A percentile compares a stretch with the other conserved stretches of the same genome.
Evolutionary conservation across 2,888 invertebrate genomes (phyloP).

Genomic region (Sphaerophoria rueppellii): DNA sequence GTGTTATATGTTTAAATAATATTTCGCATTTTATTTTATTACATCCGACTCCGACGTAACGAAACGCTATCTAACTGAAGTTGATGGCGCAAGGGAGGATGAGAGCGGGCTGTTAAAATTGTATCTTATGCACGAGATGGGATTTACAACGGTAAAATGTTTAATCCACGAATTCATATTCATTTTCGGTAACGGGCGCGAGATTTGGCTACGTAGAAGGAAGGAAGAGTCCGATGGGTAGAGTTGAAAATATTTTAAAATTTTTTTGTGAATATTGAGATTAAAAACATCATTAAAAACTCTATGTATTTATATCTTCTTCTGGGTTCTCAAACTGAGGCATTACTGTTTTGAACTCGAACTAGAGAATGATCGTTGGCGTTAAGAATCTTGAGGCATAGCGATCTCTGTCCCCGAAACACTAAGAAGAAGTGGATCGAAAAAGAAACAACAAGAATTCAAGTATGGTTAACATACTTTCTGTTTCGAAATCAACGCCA

Average conservation of each 20-base stretch:
- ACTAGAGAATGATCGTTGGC: no score
- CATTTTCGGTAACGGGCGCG: slow-evolving; percentile 52
- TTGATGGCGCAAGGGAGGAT: neutral
- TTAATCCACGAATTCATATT: slow-evolving; percentile 72
- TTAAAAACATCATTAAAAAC: no score
- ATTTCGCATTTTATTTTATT: slow-evolving; percentile 70
- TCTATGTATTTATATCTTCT: no score
- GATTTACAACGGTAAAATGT: slow-evolving; percentile 67
- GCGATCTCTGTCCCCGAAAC: no score
- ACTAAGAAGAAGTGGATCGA: no score
- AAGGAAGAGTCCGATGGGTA: neutral
- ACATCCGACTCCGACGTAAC: slow-evolving; percentile 16
- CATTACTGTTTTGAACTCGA: no score
- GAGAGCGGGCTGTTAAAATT: slow-evolving; percentile 58
- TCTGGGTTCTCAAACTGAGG: no score
- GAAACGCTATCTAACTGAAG: neutral
- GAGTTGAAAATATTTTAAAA: neutral
- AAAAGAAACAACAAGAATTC: no score
- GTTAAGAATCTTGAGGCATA: no score
- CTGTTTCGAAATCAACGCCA: no score
- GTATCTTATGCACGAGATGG: slow-evolving; percentile 72
- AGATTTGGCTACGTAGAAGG: slow-evolving; percentile 2
- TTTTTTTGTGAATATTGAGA: no score
- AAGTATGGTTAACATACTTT: no score
- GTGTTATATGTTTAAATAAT: slow-evolving; percentile 68